Evolutionary conservation across 2,113 vertebrate species (phyloP).

Genomic region (Phrynosoma blainvillii): DNA sequence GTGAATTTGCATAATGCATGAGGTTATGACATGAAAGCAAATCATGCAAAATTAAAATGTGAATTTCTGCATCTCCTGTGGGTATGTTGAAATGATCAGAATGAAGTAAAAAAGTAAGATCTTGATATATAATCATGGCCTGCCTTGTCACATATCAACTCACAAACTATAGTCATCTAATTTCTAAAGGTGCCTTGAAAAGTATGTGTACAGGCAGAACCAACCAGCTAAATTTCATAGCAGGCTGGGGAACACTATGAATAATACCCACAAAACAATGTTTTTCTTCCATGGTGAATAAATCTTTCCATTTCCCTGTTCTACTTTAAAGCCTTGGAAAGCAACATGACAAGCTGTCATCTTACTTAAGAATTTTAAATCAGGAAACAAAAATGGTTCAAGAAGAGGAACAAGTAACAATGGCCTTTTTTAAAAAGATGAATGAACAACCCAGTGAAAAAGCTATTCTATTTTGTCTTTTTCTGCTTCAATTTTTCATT

Average conservation of each 20-base stretch:
- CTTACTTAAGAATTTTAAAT: conserved; percentile 14
- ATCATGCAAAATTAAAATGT: conserved; percentile 15
- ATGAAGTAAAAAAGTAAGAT: neutral
- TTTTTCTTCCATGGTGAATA: conserved; percentile 13
- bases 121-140: neutral
- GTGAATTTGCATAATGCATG: conserved; percentile 4
- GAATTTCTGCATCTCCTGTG: neutral
- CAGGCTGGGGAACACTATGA: neutral
- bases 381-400: conserved; percentile 21
- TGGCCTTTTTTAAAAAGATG: conserved; percentile 44
- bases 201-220: neutral
- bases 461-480: conserved; percentile 6
- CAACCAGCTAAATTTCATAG: conserved; percentile 3
- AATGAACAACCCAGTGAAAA: conserved; percentile 41
- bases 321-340: conserved; percentile 37
- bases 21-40: neutral
- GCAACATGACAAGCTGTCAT: neutral
- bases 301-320: conserved; percentile 24
- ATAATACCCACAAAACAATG: conserved; percentile 31
- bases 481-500: conserved; percentile 41
- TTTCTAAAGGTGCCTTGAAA: conserved; percentile 24
- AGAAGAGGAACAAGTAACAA: conserved; percentile 50
- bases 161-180: conserved; percentile 11
- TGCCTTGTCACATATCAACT: neutral
- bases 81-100: neutral